These are phyloP conservation scores for Varecia variegata DNA, from an alignment of 2,797 vertebrate genomes.

Conservation along the genomic window DNA sequence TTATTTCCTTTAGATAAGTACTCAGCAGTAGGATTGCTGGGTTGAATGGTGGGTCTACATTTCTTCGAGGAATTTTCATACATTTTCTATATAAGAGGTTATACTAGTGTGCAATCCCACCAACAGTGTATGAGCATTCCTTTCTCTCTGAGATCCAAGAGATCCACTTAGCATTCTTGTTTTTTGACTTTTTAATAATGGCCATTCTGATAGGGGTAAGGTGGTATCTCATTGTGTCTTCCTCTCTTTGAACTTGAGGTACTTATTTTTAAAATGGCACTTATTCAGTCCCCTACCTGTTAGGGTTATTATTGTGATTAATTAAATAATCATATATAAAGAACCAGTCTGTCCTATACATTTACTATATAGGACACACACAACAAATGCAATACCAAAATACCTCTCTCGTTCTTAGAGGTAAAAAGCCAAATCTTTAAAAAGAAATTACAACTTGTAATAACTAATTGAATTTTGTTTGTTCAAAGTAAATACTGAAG, in stretches of 20 bases:
- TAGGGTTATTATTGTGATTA: not conserved
- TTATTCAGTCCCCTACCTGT: not conserved
- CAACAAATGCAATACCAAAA: not conserved
- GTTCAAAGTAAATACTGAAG: conserved; percentile 2
- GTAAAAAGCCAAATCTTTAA: not conserved
- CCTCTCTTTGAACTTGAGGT: not conserved
- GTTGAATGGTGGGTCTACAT: not conserved
- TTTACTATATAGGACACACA: not conserved
- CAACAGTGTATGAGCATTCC: not conserved
- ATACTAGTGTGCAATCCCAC: not conserved
- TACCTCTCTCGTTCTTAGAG: not conserved
- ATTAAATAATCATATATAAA: not conserved
- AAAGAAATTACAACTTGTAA: conserved; percentile 30
- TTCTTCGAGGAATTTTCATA: not conserved
- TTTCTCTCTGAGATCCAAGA: not conserved
- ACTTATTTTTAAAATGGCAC: not conserved
- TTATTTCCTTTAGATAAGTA: not conserved
- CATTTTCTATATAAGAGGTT: not conserved
- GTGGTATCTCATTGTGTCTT: not conserved
- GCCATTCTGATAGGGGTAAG: not conserved
- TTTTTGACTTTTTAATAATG: not conserved
- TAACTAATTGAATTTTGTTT: conserved; percentile 41
- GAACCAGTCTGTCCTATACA: not conserved
- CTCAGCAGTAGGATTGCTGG: not conserved
- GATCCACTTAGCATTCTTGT: not conserved